Conservation (phyloP, 2,888 invertebrate genomes). For the Habroteleia sp. region DNA sequence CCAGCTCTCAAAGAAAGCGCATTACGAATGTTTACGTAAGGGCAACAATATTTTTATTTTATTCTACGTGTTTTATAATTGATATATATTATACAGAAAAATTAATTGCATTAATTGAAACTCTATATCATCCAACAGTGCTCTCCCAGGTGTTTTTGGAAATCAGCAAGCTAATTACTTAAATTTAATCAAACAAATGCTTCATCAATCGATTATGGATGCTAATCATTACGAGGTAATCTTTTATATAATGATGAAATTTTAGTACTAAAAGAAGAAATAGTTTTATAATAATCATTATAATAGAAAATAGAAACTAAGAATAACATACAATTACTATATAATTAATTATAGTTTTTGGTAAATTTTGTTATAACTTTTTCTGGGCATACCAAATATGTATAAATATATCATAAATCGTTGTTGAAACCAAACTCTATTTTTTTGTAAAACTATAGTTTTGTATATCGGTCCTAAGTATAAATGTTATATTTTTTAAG, state of each 20-base stretch:
- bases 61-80: slow-evolving; percentile 7
- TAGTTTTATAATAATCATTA: too few relatives aligned
- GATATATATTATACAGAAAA: neutral
- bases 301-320: neutral
- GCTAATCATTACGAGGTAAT: slow-evolving; percentile 86
- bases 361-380: too few relatives aligned
- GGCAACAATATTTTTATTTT: too few relatives aligned
- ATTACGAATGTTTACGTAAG: slow-evolving; percentile 95
- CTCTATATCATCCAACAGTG: slow-evolving; percentile 83
- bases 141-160: slow-evolving; percentile 98
- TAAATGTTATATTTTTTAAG: too few relatives aligned
- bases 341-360: too few relatives aligned
- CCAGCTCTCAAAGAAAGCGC: slow-evolving; percentile 95
- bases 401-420: too few relatives aligned
- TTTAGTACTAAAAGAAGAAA: too few relatives aligned
- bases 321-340: neutral
- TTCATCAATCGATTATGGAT: slow-evolving; percentile 90
- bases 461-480: too few relatives aligned
- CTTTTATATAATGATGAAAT: too few relatives aligned
- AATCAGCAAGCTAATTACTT: slow-evolving; percentile 95
- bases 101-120: neutral
- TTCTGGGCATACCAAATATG: too few relatives aligned
- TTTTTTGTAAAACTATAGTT: too few relatives aligned
- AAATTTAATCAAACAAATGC: slow-evolving; percentile 96
- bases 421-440: too few relatives aligned